Conservation (phyloP, 2,888 invertebrate species). For the Brachyptera putata region DNA sequence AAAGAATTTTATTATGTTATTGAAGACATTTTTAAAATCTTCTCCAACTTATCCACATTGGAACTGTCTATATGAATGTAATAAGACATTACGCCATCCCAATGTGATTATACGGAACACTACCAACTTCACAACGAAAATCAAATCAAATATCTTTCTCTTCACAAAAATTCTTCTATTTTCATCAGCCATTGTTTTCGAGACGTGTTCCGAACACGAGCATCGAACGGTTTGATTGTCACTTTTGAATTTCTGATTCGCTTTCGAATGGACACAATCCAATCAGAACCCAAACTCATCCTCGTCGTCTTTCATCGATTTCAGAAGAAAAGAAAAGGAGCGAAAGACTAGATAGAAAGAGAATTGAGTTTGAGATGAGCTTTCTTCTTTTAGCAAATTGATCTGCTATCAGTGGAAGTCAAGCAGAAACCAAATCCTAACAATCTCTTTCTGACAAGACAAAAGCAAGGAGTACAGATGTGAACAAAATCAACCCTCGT, state of each 20-base stretch:
- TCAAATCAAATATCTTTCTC: too few species aligned
- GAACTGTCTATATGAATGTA: too few species aligned
- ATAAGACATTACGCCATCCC: too few species aligned
- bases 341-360: background rate
- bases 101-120: too few species aligned
- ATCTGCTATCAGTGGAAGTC: background rate
- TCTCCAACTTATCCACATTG: too few species aligned
- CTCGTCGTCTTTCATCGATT: slow-evolving; percentile 31
- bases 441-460: background rate
- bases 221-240: slow-evolving; percentile 33
- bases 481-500: background rate
- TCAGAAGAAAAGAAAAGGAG: background rate
- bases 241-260: slow-evolving; percentile 34
- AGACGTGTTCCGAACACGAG: too few species aligned
- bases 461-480: background rate
- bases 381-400: too few species aligned
- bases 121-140: too few species aligned
- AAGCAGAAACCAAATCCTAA: background rate
- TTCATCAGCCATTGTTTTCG: too few species aligned
- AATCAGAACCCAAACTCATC: slow-evolving; percentile 28
- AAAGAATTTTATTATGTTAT: too few species aligned
- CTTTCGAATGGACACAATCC: slow-evolving; percentile 32
- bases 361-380: background rate
- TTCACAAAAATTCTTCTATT: too few species aligned
- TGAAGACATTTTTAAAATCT: too few species aligned